Base-by-base conservation (phyloP, 2,113 vertebrate genomes). In the Acanthisitta chloris region DNA sequence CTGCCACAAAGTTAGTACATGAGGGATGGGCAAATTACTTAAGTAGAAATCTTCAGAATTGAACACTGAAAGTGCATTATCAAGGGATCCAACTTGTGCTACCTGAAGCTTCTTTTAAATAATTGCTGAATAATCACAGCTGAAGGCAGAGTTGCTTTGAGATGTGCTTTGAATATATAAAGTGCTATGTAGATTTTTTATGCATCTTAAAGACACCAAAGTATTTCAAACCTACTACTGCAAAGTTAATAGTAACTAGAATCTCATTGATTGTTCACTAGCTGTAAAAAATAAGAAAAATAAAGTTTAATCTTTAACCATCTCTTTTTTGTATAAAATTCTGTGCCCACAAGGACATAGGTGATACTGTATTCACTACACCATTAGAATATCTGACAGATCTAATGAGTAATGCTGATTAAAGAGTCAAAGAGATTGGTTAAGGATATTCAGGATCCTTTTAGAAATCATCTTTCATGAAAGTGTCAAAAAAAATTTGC, bases 101-200 rank as follows among this genome's bases (percentile, higher is more conserved):
- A 93, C 55, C 85, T 91, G 87, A 82, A 79, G n/a, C 52, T 49
- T 91, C 69, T 87, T 91, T 74, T 79, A 85, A 95, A 74, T 71
- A 90, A 96, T 74, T 96, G 85, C 92, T 91, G 92, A 95, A 61
- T 57, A 91, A 94, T 94, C 92, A 93, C 43, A 79, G 74, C 65
- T 91, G 78, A 61, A 79, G 87, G 57, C 38, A 93, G 61, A 76
- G 57, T 36, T 82, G 9, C 70, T 91, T 76, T 64, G 31, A 79
- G 26, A 71, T 59, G 78, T 90, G 81, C 31, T 90, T 85, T 87
- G 94, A 95, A 91, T 93, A 36, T 24, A 74, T 57, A 85, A 93
- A 96, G 67, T 59, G 18, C 13, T 74, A 20, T 64, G 46, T 74
- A 87, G 51, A 42, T 6, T 31, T 92, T 72, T 78, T 43, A 48